Percentiles rank a stretch among this genome's conserved stretches.
These are phyloP conservation scores for Meloidogyne hapla DNA, from an alignment of 1,140 invertebrate genomes.

Conservation along the genomic window DNA sequence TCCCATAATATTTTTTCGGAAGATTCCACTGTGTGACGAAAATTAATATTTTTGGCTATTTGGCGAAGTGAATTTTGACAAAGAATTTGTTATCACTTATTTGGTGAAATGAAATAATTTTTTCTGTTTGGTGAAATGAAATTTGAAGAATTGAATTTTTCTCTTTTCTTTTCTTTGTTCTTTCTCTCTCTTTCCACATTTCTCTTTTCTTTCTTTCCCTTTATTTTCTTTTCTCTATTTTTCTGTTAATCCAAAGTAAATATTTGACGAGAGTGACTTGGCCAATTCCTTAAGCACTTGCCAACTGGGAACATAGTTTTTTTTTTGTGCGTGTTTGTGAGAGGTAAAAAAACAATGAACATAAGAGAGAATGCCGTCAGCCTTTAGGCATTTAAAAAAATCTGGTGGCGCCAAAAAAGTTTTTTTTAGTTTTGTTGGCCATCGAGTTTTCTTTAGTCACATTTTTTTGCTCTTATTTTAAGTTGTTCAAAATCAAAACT, in stretches of 20 bases:
- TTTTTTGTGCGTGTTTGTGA: neutral
- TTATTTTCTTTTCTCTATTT: neutral
- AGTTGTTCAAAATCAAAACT: neutral
- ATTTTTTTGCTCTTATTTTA: neutral
- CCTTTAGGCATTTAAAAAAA: neutral
- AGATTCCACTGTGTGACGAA: neutral
- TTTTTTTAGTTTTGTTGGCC: neutral
- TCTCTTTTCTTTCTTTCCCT: neutral
- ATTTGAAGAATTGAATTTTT: neutral
- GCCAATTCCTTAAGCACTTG: neutral
- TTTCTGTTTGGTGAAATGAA: neutral
- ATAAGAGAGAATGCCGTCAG: neutral
- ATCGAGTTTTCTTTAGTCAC: neutral
- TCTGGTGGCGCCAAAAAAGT: neutral
- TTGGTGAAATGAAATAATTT: too few species aligned
- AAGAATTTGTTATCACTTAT: neutral
- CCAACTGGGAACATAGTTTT: neutral
- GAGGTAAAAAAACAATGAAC: neutral
- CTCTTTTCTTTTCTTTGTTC: neutral
- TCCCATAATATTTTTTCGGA: neutral
- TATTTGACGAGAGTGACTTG: slow-evolving; percentile 1
- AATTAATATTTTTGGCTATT: neutral
- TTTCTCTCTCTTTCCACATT: neutral
- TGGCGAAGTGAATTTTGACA: neutral
- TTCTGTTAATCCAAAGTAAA: neutral